Conservation (phyloP, 2,797 vertebrate genomes). For the Xenops minutus region DNA sequence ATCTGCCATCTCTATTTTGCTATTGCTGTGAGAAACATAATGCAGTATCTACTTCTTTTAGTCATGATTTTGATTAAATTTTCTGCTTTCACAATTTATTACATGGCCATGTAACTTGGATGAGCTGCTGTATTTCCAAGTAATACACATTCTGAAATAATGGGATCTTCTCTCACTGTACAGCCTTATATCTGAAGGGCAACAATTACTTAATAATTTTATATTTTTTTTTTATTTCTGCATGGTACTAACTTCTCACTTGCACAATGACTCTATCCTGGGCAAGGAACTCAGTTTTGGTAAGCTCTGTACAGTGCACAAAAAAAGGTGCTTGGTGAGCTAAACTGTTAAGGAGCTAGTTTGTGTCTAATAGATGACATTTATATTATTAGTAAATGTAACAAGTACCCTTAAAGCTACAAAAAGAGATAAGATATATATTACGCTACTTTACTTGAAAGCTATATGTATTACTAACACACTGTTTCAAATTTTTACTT, state of each 20-base stretch:
- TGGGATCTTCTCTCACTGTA: not conserved
- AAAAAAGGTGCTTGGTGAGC: not conserved
- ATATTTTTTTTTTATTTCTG: not conserved
- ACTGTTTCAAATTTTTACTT: not conserved
- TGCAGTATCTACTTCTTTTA: not conserved
- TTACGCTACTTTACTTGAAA: not conserved
- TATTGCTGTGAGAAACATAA: not conserved
- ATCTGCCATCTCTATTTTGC: not conserved
- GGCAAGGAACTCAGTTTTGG: not conserved
- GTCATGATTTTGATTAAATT: not conserved
- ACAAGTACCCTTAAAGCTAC: not conserved
- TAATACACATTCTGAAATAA: not conserved
- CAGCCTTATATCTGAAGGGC: not conserved
- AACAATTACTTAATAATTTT: not conserved
- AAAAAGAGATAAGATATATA: not conserved
- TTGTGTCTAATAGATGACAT: not conserved
- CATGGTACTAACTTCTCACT: not conserved
- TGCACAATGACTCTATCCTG: not conserved
- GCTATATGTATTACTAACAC: not conserved
- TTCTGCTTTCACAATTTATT: conserved; percentile 7
- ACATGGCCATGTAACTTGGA: not conserved
- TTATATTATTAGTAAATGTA: not conserved
- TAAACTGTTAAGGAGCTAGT: not conserved
- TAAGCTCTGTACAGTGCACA: not conserved
- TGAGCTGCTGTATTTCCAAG: not conserved